Evolutionary conservation across 1,140 invertebrate genomes (phyloP), one percentile per base, ranked within the genome.

Genomic region (Drosophila aff.): DNA sequence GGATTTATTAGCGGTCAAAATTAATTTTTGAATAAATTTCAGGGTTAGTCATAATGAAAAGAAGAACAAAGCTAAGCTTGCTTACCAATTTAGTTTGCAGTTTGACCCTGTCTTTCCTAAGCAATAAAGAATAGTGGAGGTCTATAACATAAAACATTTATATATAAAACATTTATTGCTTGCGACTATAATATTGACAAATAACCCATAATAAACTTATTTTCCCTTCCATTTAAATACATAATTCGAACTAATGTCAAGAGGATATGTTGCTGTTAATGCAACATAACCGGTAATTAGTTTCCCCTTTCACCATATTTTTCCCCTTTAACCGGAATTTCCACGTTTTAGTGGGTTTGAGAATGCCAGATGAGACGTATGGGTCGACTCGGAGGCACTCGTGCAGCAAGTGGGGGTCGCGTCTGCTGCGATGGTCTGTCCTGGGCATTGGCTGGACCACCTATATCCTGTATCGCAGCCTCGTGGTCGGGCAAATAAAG

Each of bases 401-500:
- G 18, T 6, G 13, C 3, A 1, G 15, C 18, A 38, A 21, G 15
- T 55, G 33, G 52, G 9, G 4, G 0, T 16, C 52, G 0, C 18
- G 33, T 3, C 2, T 57, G 15, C 21, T 40, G 21, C 36, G 53
- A 4, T 57, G 53, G 36, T 40, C 21, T 11, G 21, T 57, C 9
- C 16, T 23, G 15, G 21, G 4, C 21, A 26, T 57, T 15, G 21
- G 36, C 21, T 57, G 53, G 53, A n/a, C 15, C 15, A 57, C 21
- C 9, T 57, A 57, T 26, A 57, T 40, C 36, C 15, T 57, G 5
- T 57, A 40, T n/a, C 53, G 53, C 36, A 57, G 53, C 21, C 23
- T 57, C 15, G 36, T 57, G 4, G 53, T 57, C 0, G 53, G 53
- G 8, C 15, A 40, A 16, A 40, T 57, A 26, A 57, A 40, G 36